Evolutionary conservation across 2,113 vertebrate species (phyloP).

Genomic region (Pseudorectes ferrugineus): DNA sequence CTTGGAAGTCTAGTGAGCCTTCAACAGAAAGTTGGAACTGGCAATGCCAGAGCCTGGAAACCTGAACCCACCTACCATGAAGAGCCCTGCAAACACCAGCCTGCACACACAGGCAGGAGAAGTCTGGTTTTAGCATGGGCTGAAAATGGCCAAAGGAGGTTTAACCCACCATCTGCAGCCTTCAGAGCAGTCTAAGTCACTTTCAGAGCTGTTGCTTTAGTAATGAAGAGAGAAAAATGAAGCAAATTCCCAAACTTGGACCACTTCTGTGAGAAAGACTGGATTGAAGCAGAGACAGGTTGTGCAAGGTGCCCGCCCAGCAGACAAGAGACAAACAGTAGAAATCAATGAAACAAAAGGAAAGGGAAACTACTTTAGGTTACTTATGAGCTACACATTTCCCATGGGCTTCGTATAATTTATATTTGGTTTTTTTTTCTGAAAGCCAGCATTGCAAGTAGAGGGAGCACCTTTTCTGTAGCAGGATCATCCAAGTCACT

Average conservation of each 20-base stretch:
- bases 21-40: not conserved
- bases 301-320: rapidly evolving
- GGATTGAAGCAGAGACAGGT: not conserved
- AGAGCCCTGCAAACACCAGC: not conserved
- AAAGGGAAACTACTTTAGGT: not conserved
- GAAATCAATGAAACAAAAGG: not conserved
- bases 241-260: not conserved
- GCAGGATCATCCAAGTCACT: not conserved
- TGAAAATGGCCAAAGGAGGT: not conserved
- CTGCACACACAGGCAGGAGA: not conserved
- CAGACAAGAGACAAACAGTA: rapidly evolving
- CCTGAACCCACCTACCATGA: not conserved
- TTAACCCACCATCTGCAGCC: not conserved
- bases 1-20: not conserved
- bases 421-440: not conserved
- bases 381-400: not conserved
- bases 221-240: not conserved
- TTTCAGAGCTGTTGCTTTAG: not conserved
- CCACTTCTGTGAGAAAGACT: not conserved
- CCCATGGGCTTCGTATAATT: rapidly evolving
- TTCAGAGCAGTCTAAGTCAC: not conserved
- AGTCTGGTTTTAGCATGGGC: not conserved
- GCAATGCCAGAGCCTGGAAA: not conserved
- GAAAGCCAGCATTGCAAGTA: not conserved
- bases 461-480: not conserved